These are phyloP conservation scores for Gambelia wislizenii DNA, from an alignment of 2,797 vertebrate species.

Conservation along the genomic window DNA sequence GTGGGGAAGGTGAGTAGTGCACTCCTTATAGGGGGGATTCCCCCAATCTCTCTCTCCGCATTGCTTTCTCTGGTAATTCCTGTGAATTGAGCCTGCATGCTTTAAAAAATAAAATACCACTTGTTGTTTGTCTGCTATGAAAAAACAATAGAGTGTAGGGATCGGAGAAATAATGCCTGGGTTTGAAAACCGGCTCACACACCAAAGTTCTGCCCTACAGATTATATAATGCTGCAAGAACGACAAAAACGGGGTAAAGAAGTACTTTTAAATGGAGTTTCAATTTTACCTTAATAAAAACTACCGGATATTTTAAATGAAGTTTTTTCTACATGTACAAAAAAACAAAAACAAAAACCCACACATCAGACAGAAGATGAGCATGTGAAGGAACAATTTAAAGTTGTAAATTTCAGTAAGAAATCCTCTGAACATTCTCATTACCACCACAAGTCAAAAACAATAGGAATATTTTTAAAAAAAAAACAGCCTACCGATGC, in stretches of 20 bases:
- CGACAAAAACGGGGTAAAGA: background rate
- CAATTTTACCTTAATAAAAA: background rate
- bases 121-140: background rate
- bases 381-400: background rate
- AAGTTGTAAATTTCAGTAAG: background rate
- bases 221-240: background rate
- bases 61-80: background rate
- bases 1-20: background rate
- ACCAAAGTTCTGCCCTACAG: background rate
- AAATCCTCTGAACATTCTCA: background rate
- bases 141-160: background rate
- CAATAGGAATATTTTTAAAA: conserved; percentile 47
- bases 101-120: background rate
- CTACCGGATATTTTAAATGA: background rate
- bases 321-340: background rate
- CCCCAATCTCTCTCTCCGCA: too few species aligned
- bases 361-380: background rate
- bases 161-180: too few species aligned
- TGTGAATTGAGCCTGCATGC: background rate
- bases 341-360: too few species aligned
- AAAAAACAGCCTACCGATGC: background rate
- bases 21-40: background rate
- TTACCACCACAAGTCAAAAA: background rate
- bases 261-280: background rate
- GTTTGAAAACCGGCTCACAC: conserved; percentile 2